Conservation (phyloP, 2,797 vertebrate genomes). For the Oreortyx pictus region DNA sequence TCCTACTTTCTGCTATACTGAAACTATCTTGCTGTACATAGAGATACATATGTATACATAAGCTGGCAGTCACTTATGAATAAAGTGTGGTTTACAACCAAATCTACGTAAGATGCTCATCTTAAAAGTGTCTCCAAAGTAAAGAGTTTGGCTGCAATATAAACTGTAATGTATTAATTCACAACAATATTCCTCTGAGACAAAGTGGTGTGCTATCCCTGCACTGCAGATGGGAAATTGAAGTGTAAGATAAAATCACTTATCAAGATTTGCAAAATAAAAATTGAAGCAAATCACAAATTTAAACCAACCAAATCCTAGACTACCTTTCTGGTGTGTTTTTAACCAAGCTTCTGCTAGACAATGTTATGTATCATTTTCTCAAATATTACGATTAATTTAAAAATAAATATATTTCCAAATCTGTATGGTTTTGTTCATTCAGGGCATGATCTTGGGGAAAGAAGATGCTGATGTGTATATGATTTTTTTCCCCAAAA, state of each 20-base stretch:
- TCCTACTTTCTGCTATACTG: not conserved
- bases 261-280: not conserved
- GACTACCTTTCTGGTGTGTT: not conserved
- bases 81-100: not conserved
- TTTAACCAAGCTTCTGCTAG: not conserved
- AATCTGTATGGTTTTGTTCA: not conserved
- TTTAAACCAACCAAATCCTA: not conserved
- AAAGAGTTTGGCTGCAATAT: not conserved
- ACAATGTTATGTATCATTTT: not conserved
- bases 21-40: not conserved
- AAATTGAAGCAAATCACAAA: not conserved
- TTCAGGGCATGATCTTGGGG: not conserved
- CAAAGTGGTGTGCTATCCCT: not conserved
- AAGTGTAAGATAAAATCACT: not conserved
- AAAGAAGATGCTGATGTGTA: not conserved
- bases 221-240: not conserved
- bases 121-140: not conserved
- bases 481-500: not conserved
- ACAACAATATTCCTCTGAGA: not conserved
- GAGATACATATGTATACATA: not conserved
- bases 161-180: constrained; percentile 4
- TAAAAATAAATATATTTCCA: not conserved
- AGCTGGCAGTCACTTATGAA: not conserved
- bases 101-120: not conserved
- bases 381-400: not conserved